Evolutionary conservation across 1,140 invertebrate genomes (phyloP).

Genomic region (Drosophila bocqueti): DNA sequence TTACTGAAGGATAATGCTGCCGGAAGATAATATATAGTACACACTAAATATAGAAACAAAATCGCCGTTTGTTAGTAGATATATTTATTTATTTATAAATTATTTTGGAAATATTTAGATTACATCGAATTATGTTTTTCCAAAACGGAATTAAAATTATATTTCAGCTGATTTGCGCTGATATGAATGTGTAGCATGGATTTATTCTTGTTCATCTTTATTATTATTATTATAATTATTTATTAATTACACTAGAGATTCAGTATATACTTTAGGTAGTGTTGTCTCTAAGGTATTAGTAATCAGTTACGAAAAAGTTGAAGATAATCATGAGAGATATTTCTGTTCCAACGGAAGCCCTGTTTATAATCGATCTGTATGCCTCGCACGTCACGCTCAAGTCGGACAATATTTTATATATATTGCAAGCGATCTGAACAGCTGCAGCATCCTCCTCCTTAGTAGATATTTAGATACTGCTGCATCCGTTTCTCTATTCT

Average conservation of each 20-base stretch:
- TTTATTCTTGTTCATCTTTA: conserved; percentile 23
- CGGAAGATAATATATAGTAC: no score
- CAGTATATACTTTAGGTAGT: conserved; percentile 31
- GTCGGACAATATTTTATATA: conserved; percentile 9
- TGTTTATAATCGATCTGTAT: conserved; percentile 16
- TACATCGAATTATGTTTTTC: conserved; percentile 15
- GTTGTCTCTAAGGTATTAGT: conserved; percentile 61
- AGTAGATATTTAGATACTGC: not conserved
- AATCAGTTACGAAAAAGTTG: conserved; percentile 41
- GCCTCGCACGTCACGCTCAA: conserved; percentile 8
- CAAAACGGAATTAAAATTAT: conserved; percentile 28
- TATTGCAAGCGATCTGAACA: not conserved
- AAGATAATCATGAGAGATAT: conserved; percentile 28
- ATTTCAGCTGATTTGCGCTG: conserved; percentile 5
- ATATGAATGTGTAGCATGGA: conserved; percentile 8
- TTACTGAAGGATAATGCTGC: no score
- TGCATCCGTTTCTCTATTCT: conserved; percentile 23
- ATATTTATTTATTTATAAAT: conserved; percentile 45
- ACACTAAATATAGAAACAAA: not conserved
- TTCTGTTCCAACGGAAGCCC: conserved; percentile 13
- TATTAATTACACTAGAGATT: conserved; percentile 32
- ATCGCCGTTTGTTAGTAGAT: conserved; percentile 36
- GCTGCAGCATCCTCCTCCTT: no score
- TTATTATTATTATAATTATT: conserved; percentile 26
- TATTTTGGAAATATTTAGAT: conserved; percentile 27